Percentiles rank a stretch among this genome's conserved stretches.
These are phyloP conservation scores for Calidris pygmaea DNA, from an alignment of 2,113 vertebrate genomes.

Conservation along the genomic window DNA sequence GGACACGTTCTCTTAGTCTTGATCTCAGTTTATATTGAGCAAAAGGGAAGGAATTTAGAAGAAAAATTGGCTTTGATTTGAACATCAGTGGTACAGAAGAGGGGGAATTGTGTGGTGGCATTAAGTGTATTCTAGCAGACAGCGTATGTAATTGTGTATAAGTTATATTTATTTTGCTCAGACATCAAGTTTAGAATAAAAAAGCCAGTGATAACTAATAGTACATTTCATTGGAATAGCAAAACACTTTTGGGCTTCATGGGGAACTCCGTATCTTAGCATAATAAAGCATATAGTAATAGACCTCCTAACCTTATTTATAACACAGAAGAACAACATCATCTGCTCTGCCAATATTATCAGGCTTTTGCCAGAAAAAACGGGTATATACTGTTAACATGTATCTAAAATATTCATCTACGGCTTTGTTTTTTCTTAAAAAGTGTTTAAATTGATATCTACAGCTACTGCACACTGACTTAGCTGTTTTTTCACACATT, in stretches of 20 bases:
- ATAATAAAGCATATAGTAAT: too few species aligned
- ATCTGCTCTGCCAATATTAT: neutral
- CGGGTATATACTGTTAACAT: neutral
- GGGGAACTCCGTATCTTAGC: too few species aligned
- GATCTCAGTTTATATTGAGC: neutral
- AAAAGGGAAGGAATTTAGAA: neutral
- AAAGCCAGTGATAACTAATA: neutral
- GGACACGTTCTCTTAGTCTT: neutral
- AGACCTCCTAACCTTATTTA: neutral
- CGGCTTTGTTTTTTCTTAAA: neutral
- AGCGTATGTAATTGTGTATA: neutral
- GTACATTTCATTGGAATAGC: too few species aligned
- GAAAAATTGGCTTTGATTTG: neutral
- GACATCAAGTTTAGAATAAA: neutral
- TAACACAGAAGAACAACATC: neutral
- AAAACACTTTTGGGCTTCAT: too few species aligned
- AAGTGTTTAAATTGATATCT: neutral
- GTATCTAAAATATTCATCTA: neutral
- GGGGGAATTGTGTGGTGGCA: neutral
- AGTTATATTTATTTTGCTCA: neutral
- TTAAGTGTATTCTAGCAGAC: neutral
- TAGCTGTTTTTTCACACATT: neutral
- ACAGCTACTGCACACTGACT: neutral
- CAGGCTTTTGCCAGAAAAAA: neutral
- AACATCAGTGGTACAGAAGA: neutral